A percentile compares a stretch with the other conserved stretches of the same genome.
Conservation (phyloP, 2,797 vertebrate genomes). For the Pseudomugil gertrudae region DNA sequence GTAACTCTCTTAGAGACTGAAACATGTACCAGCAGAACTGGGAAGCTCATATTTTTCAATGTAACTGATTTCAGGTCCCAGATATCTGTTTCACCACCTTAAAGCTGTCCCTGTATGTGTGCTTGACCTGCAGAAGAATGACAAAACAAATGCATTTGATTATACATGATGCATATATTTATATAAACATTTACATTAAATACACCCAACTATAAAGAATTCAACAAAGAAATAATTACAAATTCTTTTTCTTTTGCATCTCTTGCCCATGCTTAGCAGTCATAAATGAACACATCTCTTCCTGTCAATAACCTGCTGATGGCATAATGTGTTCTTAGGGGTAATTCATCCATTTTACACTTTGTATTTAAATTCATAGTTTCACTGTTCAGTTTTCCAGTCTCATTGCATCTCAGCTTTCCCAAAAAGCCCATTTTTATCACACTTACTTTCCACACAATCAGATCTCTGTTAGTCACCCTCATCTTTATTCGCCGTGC, state of each 20-base stretch:
- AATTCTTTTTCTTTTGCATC: neutral
- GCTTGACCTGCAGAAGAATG: neutral
- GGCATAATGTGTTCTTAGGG: neutral
- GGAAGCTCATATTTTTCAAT: neutral
- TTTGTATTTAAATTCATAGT: neutral
- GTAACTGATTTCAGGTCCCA: neutral
- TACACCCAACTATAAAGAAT: neutral
- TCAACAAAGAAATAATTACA: neutral
- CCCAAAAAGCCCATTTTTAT: neutral
- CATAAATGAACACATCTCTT: neutral
- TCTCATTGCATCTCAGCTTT: neutral
- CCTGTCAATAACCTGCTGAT: neutral
- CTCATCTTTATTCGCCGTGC: no score
- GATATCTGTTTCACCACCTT: neutral
- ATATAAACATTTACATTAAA: neutral
- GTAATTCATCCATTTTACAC: neutral
- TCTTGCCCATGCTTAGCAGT: neutral
- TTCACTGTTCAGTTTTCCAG: neutral
- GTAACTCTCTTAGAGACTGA: slow-evolving; percentile 17
- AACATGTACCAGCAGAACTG: neutral
- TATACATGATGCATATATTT: neutral
- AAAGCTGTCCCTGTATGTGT: no score
- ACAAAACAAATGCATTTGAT: neutral
- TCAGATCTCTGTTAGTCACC: neutral
- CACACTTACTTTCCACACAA: neutral